A percentile compares a stretch with the other conserved stretches of the same genome.
phyloP scores from a whole-genome alignment of 2,888 invertebrate species.

The Apamea anceps region DNA sequence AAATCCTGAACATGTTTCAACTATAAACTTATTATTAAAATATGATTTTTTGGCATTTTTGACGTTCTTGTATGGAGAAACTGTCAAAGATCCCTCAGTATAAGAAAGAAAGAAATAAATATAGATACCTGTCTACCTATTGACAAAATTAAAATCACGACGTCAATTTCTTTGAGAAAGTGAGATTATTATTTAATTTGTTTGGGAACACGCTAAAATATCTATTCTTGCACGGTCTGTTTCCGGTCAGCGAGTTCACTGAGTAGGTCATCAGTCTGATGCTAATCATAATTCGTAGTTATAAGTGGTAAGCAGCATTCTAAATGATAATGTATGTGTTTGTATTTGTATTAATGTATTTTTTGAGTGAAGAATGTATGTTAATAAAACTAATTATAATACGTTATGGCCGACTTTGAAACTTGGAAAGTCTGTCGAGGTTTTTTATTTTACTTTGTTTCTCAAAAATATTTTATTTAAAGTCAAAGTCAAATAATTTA shows the following conservation, averaged over 20 bases:
- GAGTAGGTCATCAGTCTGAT: slow-evolving; percentile 1
- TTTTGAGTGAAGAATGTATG: not conserved
- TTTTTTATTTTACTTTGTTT: not conserved
- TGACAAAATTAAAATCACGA: not conserved
- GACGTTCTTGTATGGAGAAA: no score
- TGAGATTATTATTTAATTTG: not conserved
- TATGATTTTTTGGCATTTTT: no score
- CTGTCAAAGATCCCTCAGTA: no score
- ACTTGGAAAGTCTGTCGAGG: not conserved
- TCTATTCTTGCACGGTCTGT: not conserved
- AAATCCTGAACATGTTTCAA: no score
- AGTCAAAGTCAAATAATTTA: no score
- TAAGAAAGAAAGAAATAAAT: not conserved
- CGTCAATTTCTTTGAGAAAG: not conserved
- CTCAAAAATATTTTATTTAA: not conserved
- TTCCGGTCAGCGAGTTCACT: not conserved
- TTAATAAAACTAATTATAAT: not conserved
- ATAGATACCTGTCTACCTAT: no score
- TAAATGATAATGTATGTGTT: not conserved
- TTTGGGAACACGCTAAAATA: not conserved
- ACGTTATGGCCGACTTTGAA: not conserved
- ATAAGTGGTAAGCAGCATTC: no score
- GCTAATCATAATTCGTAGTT: slow-evolving; percentile 3
- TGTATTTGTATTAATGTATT: no score
- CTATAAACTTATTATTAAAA: no score